Conservation (phyloP, 2,797 vertebrate species). For the Melanotaenia trifasciata region DNA sequence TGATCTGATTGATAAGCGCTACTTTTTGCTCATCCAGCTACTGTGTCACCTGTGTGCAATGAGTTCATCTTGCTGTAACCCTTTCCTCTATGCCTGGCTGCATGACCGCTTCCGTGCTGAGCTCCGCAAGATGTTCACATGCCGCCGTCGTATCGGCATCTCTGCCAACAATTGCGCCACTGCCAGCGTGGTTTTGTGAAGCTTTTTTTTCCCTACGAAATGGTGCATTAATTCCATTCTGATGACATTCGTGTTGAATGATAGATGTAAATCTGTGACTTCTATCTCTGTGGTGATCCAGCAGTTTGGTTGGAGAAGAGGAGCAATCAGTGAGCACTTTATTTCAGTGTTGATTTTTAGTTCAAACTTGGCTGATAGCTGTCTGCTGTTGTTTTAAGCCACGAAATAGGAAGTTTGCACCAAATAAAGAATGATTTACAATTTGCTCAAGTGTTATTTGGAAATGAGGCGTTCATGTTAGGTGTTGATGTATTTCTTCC, state of each 20-base stretch:
- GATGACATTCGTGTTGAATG: neutral
- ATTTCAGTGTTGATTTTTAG: neutral
- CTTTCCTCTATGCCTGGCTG: slow-evolving; percentile 91
- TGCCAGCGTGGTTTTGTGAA: slow-evolving; percentile 84
- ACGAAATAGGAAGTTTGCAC: neutral
- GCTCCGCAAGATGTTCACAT: slow-evolving; percentile 87
- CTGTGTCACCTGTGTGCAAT: slow-evolving; percentile 91
- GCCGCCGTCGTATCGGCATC: slow-evolving; percentile 82
- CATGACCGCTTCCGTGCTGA: slow-evolving; percentile 89
- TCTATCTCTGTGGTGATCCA: neutral
- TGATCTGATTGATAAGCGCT: slow-evolving; percentile 87
- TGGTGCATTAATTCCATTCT: neutral
- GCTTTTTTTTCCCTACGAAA: neutral
- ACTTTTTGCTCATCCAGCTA: slow-evolving; percentile 90
- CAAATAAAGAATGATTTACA: neutral
- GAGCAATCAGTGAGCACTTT: too few species aligned
- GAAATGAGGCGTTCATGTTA: neutral
- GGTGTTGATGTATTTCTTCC: too few species aligned
- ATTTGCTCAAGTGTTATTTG: too few species aligned
- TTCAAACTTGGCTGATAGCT: neutral
- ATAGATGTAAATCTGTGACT: neutral
- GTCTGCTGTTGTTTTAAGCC: neutral
- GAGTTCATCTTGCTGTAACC: slow-evolving; percentile 92
- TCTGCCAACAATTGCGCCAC: slow-evolving; percentile 84
- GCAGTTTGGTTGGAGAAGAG: neutral